These are phyloP conservation scores for Copidosoma floridanum DNA, from an alignment of 1,140 invertebrate species.

Conservation along the genomic window DNA sequence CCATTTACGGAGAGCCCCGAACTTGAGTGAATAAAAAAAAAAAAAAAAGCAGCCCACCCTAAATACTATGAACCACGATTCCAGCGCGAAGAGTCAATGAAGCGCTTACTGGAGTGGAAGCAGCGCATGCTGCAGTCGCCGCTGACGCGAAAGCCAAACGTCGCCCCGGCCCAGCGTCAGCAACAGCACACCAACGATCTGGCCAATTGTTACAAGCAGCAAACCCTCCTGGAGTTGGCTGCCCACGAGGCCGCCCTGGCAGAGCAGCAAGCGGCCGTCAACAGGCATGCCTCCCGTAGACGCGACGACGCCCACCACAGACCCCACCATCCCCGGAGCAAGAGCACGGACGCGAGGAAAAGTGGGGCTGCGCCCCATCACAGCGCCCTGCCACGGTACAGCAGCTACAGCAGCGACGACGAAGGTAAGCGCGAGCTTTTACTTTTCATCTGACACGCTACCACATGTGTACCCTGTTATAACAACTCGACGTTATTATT, in stretches of 20 bases:
- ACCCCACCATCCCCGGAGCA: conserved; percentile 50
- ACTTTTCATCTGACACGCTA: conserved; percentile 49
- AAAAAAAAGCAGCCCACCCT: too few relatives aligned
- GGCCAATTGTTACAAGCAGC: conserved; percentile 55
- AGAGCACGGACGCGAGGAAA: conserved; percentile 53
- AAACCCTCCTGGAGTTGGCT: conserved; percentile 45
- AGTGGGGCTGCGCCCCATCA: conserved; percentile 48
- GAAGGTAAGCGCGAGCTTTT: conserved; percentile 68
- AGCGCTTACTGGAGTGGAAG: conserved; percentile 86
- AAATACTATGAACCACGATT: too few relatives aligned
- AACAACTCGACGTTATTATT: too few relatives aligned
- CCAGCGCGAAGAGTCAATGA: conserved; percentile 87
- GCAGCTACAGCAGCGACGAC: conserved; percentile 83
- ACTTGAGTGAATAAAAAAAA: too few relatives aligned
- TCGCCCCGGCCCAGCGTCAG: conserved; percentile 46
- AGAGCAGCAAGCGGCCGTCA: conserved; percentile 38
- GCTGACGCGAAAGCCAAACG: conserved; percentile 73
- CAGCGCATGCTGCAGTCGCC: conserved; percentile 89
- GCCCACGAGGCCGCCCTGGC: conserved; percentile 41
- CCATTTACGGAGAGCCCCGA: too few relatives aligned
- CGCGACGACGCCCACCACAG: conserved; percentile 52
- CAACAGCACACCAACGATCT: conserved; percentile 41
- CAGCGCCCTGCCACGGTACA: conserved; percentile 65
- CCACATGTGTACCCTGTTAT: too few relatives aligned
- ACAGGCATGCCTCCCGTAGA: conserved; percentile 36